phyloP scores from a whole-genome alignment of 2,797 vertebrate species.

The Pangasius mekongensis region DNA sequence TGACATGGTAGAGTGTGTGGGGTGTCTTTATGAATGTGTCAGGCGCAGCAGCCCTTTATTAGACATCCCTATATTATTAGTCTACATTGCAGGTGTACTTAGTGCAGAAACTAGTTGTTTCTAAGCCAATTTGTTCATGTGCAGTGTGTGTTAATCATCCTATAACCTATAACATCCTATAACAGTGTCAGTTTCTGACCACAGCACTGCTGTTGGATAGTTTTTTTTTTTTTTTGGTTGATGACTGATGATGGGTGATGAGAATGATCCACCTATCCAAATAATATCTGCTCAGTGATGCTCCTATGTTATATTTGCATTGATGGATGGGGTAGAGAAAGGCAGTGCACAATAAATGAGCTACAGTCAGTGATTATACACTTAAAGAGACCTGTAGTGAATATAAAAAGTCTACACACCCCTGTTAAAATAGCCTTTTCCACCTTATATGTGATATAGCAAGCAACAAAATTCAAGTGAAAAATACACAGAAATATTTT shows the following conservation, averaged over 20 bases:
- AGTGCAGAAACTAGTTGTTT: too few relatives aligned
- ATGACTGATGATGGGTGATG: background rate
- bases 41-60: background rate
- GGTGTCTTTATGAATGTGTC: background rate
- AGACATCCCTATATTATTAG: background rate
- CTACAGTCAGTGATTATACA: background rate
- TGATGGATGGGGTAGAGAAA: background rate
- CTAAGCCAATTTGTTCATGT: background rate
- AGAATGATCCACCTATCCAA: background rate
- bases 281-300: background rate
- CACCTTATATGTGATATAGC: background rate
- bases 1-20: background rate
- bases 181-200: background rate
- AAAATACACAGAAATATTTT: background rate
- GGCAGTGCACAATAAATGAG: background rate
- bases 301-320: background rate
- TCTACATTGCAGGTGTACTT: background rate
- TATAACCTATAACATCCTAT: background rate
- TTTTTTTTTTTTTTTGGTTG: background rate
- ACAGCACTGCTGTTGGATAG: too few relatives aligned
- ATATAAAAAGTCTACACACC: background rate
- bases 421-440: background rate
- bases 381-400: background rate
- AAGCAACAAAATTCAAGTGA: background rate
- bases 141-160: background rate